Evolutionary conservation across 2,888 invertebrate genomes (phyloP).

Genomic region (Apantesis nais): DNA sequence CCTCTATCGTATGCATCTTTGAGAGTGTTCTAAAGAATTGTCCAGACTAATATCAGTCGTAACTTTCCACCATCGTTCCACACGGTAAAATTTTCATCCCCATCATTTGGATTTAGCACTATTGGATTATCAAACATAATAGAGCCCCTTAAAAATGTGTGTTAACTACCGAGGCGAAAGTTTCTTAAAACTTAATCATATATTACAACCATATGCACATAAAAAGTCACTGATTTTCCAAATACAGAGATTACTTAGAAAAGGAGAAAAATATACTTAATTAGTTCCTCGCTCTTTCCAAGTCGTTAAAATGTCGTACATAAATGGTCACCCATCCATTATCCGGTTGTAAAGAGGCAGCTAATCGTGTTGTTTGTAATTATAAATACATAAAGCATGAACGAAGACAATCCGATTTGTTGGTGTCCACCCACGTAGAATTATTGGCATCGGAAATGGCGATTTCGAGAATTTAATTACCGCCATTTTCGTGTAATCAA

Average conservation of each 20-base stretch:
- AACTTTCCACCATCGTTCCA: too few species aligned
- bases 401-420: slow-evolving; percentile 40
- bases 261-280: slow-evolving; percentile 25
- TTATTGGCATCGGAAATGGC: slow-evolving; percentile 20
- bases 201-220: slow-evolving; percentile 9
- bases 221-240: slow-evolving; percentile 22
- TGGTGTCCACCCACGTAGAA: slow-evolving; percentile 38
- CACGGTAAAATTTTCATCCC: too few species aligned
- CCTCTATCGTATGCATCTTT: too few species aligned
- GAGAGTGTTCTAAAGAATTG: too few species aligned
- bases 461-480: slow-evolving; percentile 18
- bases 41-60: too few species aligned
- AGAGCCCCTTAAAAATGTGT: not conserved
- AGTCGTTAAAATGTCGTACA: slow-evolving; percentile 37
- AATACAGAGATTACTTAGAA: slow-evolving; percentile 29
- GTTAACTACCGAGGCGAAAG: not conserved
- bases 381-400: slow-evolving; percentile 36
- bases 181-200: slow-evolving; percentile 11
- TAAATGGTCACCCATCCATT: slow-evolving; percentile 40
- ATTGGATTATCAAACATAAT: too few species aligned
- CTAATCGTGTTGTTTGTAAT: slow-evolving; percentile 45
- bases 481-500: not conserved
- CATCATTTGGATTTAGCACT: too few species aligned
- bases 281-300: slow-evolving; percentile 25
- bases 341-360: slow-evolving; percentile 25